Evolutionary conservation across 2,113 vertebrate species (phyloP).

Genomic region (Sialia sialis): DNA sequence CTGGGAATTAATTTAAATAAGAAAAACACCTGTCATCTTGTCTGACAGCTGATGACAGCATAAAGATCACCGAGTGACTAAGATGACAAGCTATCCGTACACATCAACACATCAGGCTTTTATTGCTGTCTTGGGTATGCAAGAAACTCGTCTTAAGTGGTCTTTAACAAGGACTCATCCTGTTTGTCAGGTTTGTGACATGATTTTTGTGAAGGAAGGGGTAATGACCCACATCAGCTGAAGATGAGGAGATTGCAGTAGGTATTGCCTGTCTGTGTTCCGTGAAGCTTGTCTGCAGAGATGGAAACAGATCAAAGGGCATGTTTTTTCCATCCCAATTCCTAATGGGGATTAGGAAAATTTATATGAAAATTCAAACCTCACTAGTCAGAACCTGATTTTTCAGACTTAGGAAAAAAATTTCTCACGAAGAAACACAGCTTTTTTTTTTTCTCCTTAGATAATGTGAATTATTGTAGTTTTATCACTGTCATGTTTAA

Average conservation of each 20-base stretch:
- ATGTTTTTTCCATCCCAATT: background rate
- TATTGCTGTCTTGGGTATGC: background rate
- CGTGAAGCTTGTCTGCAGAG: background rate
- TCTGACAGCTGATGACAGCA: slow-evolving; percentile 39
- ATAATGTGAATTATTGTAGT: background rate
- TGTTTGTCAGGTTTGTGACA: slow-evolving; percentile 31
- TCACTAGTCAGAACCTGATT: background rate
- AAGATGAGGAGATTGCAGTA: slow-evolving; percentile 7
- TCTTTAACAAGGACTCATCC: slow-evolving; percentile 23
- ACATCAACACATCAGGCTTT: slow-evolving; percentile 24
- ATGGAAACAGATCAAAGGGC: background rate
- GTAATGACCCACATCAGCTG: background rate
- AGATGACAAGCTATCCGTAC: slow-evolving; percentile 29
- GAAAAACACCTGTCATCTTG: slow-evolving; percentile 30
- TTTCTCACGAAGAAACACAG: background rate
- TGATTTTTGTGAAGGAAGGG: background rate
- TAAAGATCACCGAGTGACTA: slow-evolving; percentile 12
- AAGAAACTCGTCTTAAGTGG: background rate
- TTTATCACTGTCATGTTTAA: background rate
- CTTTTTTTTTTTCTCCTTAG: background rate
- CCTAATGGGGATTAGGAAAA: background rate
- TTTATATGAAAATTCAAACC: background rate
- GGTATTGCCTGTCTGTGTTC: background rate
- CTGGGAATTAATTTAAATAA: background rate
- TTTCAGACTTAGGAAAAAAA: background rate